Evolutionary conservation across 2,888 invertebrate species (phyloP).

Genomic region (Dryococelus australis): DNA sequence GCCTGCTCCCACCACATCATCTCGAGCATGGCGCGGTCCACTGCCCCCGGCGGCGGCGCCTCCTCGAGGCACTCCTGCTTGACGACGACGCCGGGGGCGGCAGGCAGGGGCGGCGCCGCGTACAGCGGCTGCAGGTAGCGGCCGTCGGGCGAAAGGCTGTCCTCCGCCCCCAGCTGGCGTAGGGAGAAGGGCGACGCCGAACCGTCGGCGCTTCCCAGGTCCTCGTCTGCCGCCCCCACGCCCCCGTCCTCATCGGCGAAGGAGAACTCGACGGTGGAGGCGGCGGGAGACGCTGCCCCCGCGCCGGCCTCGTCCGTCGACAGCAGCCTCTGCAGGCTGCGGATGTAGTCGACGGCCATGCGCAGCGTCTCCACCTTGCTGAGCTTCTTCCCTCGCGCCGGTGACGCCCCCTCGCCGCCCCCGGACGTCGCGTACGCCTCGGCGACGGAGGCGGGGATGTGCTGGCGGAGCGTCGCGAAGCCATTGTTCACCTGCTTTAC

Average conservation of each 20-base stretch:
- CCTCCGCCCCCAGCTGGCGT: background rate
- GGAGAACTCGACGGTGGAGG: conserved; percentile 27
- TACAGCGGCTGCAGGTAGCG: conserved; percentile 43
- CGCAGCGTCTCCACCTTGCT: conserved; percentile 89
- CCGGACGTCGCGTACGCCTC: conserved; percentile 64
- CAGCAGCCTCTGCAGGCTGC: conserved; percentile 78
- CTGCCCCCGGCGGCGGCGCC: conserved; percentile 56
- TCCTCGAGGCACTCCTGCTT: conserved; percentile 52
- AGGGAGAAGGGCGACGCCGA: conserved; percentile 13
- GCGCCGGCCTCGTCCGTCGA: conserved; percentile 66
- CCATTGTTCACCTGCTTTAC: conserved; percentile 94
- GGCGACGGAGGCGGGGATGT: conserved; percentile 85
- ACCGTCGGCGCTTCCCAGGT: conserved; percentile 7
- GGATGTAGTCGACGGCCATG: conserved; percentile 91
- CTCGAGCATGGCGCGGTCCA: conserved; percentile 63
- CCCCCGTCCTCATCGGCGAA: conserved; percentile 7
- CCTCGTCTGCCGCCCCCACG: background rate
- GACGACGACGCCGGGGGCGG: conserved; percentile 29
- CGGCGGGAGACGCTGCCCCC: background rate
- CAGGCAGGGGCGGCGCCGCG: conserved; percentile 45
- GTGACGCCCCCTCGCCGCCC: conserved; percentile 62
- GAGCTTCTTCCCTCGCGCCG: conserved; percentile 70
- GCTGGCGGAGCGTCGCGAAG: conserved; percentile 85
- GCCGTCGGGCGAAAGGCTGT: background rate
- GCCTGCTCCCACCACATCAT: conserved; percentile 65